Evolutionary conservation across 2,797 vertebrate genomes (phyloP).

Genomic region (Pangasius mekongensis): DNA sequence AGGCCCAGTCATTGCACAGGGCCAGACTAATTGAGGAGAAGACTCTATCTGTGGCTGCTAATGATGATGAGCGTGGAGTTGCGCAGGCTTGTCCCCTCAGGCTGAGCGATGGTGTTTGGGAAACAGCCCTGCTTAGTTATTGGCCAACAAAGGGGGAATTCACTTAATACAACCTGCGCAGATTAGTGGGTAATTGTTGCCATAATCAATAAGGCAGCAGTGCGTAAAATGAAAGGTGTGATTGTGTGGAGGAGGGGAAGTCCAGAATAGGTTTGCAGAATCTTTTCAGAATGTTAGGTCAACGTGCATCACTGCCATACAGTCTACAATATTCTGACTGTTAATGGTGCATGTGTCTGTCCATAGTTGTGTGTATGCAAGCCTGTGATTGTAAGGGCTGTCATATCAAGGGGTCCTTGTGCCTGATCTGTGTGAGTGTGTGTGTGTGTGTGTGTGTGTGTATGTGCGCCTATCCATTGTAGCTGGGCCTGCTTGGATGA

Average conservation of each 20-base stretch:
- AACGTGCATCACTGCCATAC: constrained; percentile 56
- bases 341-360: constrained; percentile 36
- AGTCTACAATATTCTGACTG: constrained; percentile 41
- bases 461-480: constrained; percentile 53
- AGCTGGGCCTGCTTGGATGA: constrained; percentile 74
- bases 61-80: constrained; percentile 78
- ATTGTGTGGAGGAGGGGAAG: constrained; percentile 65
- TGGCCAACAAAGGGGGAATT: constrained; percentile 84
- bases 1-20: constrained; percentile 62
- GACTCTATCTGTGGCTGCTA: constrained; percentile 75
- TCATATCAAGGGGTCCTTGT: constrained; percentile 50
- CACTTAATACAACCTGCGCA: constrained; percentile 80
- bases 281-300: constrained; percentile 59
- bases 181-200: constrained; percentile 86
- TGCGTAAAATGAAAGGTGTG: constrained; percentile 82
- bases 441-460: constrained; percentile 54
- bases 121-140: constrained; percentile 83
- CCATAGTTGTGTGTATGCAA: constrained; percentile 42
- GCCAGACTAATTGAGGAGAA: constrained; percentile 77
- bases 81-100: constrained; percentile 75
- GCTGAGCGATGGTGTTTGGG: constrained; percentile 75
- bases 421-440: constrained; percentile 59
- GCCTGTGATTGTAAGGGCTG: constrained; percentile 50
- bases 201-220: constrained; percentile 85
- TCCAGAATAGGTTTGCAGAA: constrained; percentile 55